Base-by-base conservation (phyloP, 1,140 invertebrate species). In the Acyrthosiphon pisum region DNA sequence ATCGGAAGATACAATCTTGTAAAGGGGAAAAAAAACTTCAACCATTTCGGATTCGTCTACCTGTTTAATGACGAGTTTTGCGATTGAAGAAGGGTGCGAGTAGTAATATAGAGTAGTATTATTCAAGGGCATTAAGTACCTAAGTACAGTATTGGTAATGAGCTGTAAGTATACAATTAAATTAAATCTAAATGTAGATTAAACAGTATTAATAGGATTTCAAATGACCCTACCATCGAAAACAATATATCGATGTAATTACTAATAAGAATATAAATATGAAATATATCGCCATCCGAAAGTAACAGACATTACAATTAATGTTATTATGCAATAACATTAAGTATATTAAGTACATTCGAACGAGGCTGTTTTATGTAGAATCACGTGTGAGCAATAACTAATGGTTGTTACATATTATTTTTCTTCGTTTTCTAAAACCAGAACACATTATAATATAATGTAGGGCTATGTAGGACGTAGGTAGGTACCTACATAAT, bases 1-100 rank as follows among this genome's bases (percentile, higher is more conserved):
- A 93, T 53, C 48, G 48, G 35, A 93, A 86, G 48, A 86, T 86
- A 93, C 91, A 84, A 93, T 93, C 91, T 84, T 83, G 76, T 50
- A 56, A 86, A 37, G 81, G 91, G 48, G 76, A 37, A 50, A 76
- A 81, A 91, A 91, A 92, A 83, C 90, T 46, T 48, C 48, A n/a
- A 86, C 76, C n/a, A 53, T 56, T 84, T 84, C 22, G 35, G 48
- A 83, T 92, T 37, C 46, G 3, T 30, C 46, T 56, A 56, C 48
- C 88, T 89, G 88, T 89, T 89, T 56, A 89, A 56, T 89, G 88
- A 89, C 6, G 48, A 89, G 88, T 89, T 89, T 89, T 30, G 50
- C 11, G 22, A 56, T 37, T 37, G 35, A 56, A 89, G 35, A 56
- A 89, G 50, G 88, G 88, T 14, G 50, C 35, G 20, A 23, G 26